Evolutionary conservation across 2,113 vertebrate species (phyloP).

Genomic region (Thermophis baileyi): DNA sequence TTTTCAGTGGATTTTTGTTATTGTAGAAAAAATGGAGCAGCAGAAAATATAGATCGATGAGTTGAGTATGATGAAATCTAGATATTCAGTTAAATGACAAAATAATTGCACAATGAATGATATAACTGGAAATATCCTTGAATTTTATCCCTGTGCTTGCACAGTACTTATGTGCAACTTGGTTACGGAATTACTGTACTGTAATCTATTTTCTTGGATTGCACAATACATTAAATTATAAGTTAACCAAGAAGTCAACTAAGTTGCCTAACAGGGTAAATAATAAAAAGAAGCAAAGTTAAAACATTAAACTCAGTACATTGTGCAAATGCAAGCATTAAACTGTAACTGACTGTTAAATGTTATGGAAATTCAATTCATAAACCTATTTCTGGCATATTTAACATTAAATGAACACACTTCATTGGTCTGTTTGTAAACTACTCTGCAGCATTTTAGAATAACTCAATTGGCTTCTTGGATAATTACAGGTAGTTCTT

Average conservation of each 20-base stretch:
- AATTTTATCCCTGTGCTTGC: not conserved
- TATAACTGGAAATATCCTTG: not conserved
- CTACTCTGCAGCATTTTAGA: not conserved
- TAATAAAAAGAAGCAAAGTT: not conserved
- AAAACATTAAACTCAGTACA: not conserved
- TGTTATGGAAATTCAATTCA: not conserved
- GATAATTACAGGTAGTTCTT: not conserved
- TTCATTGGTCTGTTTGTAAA: not conserved
- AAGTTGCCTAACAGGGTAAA: not conserved
- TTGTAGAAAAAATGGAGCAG: not conserved
- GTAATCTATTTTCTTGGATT: not conserved
- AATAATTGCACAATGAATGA: not conserved
- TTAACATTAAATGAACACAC: not conserved
- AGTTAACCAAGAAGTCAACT: not conserved
- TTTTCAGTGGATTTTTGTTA: not conserved
- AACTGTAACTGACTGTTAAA: not conserved
- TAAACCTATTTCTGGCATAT: not conserved
- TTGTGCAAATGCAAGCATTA: not conserved
- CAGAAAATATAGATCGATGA: not conserved
- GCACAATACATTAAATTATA: not conserved
- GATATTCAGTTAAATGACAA: not conserved
- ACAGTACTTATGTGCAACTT: not conserved
- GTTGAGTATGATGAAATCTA: not conserved
- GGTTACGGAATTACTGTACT: not conserved
- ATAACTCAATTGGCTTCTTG: not conserved